Conservation (phyloP, 2,888 invertebrate species). For the Drosophila macrothrix region DNA sequence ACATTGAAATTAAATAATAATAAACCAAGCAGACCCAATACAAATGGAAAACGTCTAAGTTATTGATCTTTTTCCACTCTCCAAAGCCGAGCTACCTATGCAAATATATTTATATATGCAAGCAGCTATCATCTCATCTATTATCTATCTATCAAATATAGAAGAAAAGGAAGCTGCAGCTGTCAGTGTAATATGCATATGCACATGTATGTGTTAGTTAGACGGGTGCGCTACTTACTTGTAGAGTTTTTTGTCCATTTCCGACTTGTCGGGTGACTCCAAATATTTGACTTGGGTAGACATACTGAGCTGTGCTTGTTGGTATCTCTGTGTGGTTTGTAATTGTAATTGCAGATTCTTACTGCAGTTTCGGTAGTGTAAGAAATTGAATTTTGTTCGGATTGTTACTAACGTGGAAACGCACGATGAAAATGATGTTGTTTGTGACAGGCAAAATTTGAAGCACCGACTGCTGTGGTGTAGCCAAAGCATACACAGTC, state of each 20-base stretch:
- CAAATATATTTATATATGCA: background rate
- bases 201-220: background rate
- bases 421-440: slow-evolving; percentile 1
- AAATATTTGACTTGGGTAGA: slow-evolving; percentile 81
- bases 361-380: background rate
- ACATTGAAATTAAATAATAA: background rate
- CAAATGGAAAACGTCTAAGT: background rate
- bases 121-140: background rate
- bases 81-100: background rate
- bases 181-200: background rate
- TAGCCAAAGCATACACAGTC: slow-evolving; percentile 38
- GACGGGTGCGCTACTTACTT: slow-evolving; percentile 85
- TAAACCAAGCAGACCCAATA: background rate
- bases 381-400: slow-evolving; percentile 22
- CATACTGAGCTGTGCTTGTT: slow-evolving; percentile 34
- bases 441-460: slow-evolving; percentile 19
- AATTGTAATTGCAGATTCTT: background rate
- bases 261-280: slow-evolving; percentile 89
- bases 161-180: background rate
- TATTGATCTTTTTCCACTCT: background rate
- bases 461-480: slow-evolving; percentile 38
- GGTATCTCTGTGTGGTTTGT: background rate
- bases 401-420: slow-evolving; percentile 14
- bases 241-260: slow-evolving; percentile 91
- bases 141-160: background rate